Conservation (phyloP, 2,797 vertebrate species). For the Smutsia temminckii region DNA sequence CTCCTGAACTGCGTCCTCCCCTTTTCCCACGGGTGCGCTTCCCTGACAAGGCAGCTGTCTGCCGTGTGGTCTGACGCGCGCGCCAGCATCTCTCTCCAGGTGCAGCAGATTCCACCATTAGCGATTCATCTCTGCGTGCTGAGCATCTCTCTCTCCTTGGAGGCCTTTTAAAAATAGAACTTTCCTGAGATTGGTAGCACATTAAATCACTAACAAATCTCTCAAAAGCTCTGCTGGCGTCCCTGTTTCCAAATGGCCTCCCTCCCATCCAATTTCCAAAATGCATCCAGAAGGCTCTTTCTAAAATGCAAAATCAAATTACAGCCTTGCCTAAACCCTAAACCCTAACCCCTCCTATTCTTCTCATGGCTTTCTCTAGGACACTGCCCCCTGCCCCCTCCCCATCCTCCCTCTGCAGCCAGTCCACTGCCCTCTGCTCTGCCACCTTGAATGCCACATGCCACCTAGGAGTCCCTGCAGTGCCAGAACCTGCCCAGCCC, state of each 20-base stretch:
- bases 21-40: neutral
- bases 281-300: neutral
- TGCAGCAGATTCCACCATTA: neutral
- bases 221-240: neutral
- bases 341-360: accelerated
- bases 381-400: neutral
- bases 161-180: neutral
- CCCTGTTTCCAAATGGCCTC: neutral
- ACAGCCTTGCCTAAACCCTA: neutral
- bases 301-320: neutral
- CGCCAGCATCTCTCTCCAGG: neutral
- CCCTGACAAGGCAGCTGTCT: no score
- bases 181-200: neutral
- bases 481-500: no score
- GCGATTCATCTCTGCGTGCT: no score
- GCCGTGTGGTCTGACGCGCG: neutral
- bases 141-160: neutral
- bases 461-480: neutral
- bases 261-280: neutral
- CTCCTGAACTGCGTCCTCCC: neutral
- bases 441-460: neutral
- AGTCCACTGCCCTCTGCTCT: neutral
- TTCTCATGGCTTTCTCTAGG: neutral
- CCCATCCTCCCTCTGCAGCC: no score
- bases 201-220: neutral